Percentiles rank a stretch among this genome's conserved stretches.
Conservation (phyloP, 2,888 invertebrate genomes). For the Luperina nickerlii region DNA sequence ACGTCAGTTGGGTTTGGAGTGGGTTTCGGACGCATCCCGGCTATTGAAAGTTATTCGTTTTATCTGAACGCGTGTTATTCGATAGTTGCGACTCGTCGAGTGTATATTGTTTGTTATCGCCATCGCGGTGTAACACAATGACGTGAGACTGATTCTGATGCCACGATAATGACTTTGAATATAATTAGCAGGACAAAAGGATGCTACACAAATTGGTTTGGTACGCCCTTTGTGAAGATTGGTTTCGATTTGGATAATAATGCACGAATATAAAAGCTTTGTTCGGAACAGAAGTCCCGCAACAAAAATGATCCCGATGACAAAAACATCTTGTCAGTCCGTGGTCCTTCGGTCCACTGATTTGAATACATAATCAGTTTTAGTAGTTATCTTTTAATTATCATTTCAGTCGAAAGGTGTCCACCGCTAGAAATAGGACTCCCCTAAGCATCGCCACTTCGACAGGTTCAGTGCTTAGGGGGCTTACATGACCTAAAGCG, state of each 20-base stretch:
- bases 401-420: too few species aligned
- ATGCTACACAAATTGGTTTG: slow-evolving; percentile 13
- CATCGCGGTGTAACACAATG: slow-evolving; percentile 52
- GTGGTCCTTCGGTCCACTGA: neutral
- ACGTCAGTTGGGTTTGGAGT: neutral
- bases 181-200: slow-evolving; percentile 46
- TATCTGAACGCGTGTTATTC: slow-evolving; percentile 60
- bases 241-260: slow-evolving; percentile 13
- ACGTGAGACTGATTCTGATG: slow-evolving; percentile 29
- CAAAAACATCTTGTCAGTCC: neutral
- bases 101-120: slow-evolving; percentile 56
- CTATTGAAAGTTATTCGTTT: slow-evolving; percentile 59
- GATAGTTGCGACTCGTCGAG: slow-evolving; percentile 49
- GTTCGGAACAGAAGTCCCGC: neutral
- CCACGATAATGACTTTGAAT: slow-evolving; percentile 41
- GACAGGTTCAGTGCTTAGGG: too few species aligned
- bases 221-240: slow-evolving; percentile 1
- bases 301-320: neutral
- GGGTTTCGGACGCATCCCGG: slow-evolving; percentile 41
- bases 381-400: neutral
- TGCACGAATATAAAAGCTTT: neutral
- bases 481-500: too few species aligned
- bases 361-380: neutral
- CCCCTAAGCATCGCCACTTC: too few species aligned
- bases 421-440: neutral